Evolutionary conservation across 1,140 invertebrate genomes (phyloP), one percentile per base, ranked within the genome.

Genomic region (Mamestra configurata): DNA sequence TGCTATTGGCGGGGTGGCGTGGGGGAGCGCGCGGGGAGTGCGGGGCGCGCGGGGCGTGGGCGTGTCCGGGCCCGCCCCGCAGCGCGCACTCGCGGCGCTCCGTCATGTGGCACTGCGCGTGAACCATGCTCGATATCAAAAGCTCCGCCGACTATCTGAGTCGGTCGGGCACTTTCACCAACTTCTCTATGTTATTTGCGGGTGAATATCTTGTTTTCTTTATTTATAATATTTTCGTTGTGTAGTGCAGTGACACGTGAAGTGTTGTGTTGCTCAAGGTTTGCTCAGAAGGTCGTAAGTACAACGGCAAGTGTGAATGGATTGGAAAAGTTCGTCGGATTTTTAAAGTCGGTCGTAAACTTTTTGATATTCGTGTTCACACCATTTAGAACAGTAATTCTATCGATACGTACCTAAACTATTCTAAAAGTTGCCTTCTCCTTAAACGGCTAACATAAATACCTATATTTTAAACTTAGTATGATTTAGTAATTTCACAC

Each of bases 111-210:
- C 4, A 1, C 37, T 55, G 53, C 46, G 31, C 59, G 51, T 49
- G 57, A 72, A 88, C 79, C 90, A 97, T 97, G 96, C 95, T 97
- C 91, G 96, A 97, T 95, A 97, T 97, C 89, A 97, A 97, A 92
- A 96, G 96, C 86, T 96, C 96, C 82, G 96, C 96, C 88, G 96
- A 97, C 96, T 97, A 97, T 92, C 95, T 97, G 87, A 96, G 96
- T 94, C 96, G 96, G 92, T 96, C 96, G 90, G 96, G 96, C 88
- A 96, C 96, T 71, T 97, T 97, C 93, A 96, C 96, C 93, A 97
- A 97, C 91, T 97, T 97, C 95, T 97, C 96, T 93, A 97, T 97
- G 96, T 95, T 97, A 86, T 97, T 97, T 94, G 96, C 96, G 91
- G 96, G 96, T 97, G 96, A 96, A 95, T 95, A 93, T 94, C 11